phyloP scores from a whole-genome alignment of 1,140 invertebrate species.

The Latrodectus geometricus region DNA sequence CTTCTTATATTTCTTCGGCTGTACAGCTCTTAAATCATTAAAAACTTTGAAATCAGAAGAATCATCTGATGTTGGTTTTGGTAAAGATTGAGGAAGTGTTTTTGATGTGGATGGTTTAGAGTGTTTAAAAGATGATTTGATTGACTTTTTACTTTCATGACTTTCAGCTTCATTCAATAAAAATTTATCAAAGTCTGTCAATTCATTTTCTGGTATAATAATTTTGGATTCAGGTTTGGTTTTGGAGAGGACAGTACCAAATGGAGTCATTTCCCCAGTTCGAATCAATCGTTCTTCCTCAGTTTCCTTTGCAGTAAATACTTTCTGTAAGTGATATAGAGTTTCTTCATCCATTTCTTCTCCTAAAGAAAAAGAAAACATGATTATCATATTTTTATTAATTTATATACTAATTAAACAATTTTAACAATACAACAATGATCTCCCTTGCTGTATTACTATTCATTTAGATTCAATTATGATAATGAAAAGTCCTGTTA shows the following conservation, averaged over 20 bases:
- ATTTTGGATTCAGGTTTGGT: not conserved
- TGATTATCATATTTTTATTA: not conserved
- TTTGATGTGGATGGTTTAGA: constrained; percentile 20
- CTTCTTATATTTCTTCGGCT: constrained; percentile 28
- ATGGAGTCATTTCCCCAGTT: constrained; percentile 78
- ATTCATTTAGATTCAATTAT: not conserved
- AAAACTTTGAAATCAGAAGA: not conserved
- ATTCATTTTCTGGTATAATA: constrained; percentile 36
- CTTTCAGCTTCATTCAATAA: constrained; percentile 38
- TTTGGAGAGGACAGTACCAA: constrained; percentile 70
- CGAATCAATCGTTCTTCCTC: constrained; percentile 73
- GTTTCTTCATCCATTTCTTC: constrained; percentile 62
- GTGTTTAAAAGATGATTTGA: not conserved
- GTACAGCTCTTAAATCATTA: constrained; percentile 34
- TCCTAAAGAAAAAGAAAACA: constrained; percentile 5
- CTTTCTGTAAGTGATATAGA: constrained; percentile 62
- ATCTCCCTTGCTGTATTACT: not conserved
- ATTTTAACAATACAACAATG: not conserved
- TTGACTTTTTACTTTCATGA: not conserved
- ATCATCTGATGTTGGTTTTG: not conserved
- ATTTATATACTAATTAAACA: no score
- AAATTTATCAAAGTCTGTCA: constrained; percentile 68
- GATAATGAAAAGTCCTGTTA: not conserved
- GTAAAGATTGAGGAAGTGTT: not conserved
- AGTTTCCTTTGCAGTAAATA: constrained; percentile 67